Percentiles rank a stretch among this genome's conserved stretches.
These are phyloP conservation scores for Campopleginae sp. DNA, from an alignment of 2,888 invertebrate species.

Conservation along the genomic window DNA sequence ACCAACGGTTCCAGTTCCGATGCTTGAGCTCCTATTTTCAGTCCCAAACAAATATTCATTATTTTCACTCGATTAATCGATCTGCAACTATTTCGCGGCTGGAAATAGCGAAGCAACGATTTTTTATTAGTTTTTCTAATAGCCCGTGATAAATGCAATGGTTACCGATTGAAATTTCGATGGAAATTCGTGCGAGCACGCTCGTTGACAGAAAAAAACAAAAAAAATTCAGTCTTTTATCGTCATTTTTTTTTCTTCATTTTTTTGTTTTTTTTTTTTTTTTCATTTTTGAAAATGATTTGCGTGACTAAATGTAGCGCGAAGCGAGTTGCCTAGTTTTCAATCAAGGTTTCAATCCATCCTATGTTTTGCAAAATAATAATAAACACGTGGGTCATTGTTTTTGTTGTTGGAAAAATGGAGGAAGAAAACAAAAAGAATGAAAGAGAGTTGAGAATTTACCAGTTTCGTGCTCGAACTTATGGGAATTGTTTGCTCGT, in stretches of 20 bases:
- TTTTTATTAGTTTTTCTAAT: background rate
- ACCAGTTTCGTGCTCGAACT: background rate
- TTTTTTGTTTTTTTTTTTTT: no score
- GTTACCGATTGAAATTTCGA: background rate
- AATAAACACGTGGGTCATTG: background rate
- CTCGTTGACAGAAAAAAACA: background rate
- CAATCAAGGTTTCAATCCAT: background rate
- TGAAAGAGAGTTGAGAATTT: background rate
- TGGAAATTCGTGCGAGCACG: no score
- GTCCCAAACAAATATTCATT: background rate
- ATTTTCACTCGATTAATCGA: constrained; percentile 9
- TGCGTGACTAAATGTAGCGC: constrained; percentile 11
- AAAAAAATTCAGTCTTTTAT: no score
- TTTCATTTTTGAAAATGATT: background rate
- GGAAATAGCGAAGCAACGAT: background rate
- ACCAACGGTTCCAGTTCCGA: constrained; percentile 85
- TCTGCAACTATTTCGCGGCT: constrained; percentile 4
- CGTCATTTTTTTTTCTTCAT: no score
- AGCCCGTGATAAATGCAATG: background rate
- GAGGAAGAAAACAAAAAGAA: background rate
- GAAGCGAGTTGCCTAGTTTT: constrained; percentile 18
- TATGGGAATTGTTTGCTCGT: background rate
- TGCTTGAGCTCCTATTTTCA: constrained; percentile 78
- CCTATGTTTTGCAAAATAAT: constrained; percentile 29
- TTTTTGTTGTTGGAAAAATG: background rate